Evolutionary conservation across 2,113 vertebrate species (phyloP), one percentile per base, ranked within the genome.

Genomic region (Notothenia coriiceps): DNA sequence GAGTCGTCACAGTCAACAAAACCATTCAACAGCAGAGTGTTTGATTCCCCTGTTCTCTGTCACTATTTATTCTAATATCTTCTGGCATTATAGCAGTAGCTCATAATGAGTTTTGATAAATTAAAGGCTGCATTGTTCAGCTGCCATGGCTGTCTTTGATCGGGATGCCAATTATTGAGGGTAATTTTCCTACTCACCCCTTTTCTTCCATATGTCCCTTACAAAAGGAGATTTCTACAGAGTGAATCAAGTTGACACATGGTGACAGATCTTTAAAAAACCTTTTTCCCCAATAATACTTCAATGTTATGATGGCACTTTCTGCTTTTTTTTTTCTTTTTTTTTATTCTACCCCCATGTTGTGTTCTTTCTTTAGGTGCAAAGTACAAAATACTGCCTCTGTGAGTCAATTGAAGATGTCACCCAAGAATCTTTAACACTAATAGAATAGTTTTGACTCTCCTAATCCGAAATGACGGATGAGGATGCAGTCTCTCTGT

Each of bases 371-470:
- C 95, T 96, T 94, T 74, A 79, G 79, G 87, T 84, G 85, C 74
- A 87, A 96, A 96, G 79, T 73, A 85, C 88, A 96, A 96, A 97
- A 95, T 96, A 96, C 94, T 94, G 70, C 86, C 71, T 94, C 96
- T 96, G 97, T 97, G 96, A 99, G 96, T 98, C 96, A 96, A 97
- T 97, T 96, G 96, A 96, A 92, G 96, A 98, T 97, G 97, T 98
- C 97, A 98, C 95, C 96, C 94, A 95, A 95, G 96, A 97, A 97
- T 97, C 95, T 96, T 97, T 96, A 97, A 98, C 95, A 95, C 97
- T 96, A 98, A 98, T 96, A 96, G 96, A 97, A 95, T 93, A 95
- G 96, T 96, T 96, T 96, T 98, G 97, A 97, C 96, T 97, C 94
- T 95, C 95, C 96, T 97, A 96, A 98, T 97, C 95, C 96, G 96